Percentiles rank a stretch among this genome's conserved stretches.
These are phyloP conservation scores for Spodoptera frugiperda DNA, from an alignment of 1,140 invertebrate species.

Conservation along the genomic window DNA sequence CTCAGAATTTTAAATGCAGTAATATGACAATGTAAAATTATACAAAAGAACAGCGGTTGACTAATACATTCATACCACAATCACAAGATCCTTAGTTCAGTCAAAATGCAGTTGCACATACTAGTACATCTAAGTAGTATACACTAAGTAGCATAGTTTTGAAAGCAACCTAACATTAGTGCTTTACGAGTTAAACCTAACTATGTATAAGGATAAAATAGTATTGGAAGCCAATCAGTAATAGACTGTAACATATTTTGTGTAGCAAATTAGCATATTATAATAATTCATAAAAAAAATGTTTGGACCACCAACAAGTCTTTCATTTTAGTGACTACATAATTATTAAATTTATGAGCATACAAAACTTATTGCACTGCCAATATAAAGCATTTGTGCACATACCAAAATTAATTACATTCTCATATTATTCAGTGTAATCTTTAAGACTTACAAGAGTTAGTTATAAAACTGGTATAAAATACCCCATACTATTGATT, in stretches of 20 bases:
- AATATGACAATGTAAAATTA: conserved; percentile 73
- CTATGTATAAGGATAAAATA: conserved; percentile 42
- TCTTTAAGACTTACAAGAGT: conserved; percentile 30
- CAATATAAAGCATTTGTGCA: conserved; percentile 51
- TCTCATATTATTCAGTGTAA: conserved; percentile 36
- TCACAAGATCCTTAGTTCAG: conserved; percentile 81
- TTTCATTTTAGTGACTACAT: conserved; percentile 67
- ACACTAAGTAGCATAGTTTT: conserved; percentile 77
- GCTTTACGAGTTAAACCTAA: conserved; percentile 64
- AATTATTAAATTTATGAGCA: conserved; percentile 45
- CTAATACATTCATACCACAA: conserved; percentile 81
- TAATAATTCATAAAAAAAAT: conserved; percentile 62
- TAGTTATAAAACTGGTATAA: conserved; percentile 30
- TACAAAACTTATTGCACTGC: conserved; percentile 41
- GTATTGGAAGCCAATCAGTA: conserved; percentile 70
- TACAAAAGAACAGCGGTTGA: conserved; percentile 70
- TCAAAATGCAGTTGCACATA: conserved; percentile 76
- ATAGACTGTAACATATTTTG: conserved; percentile 49
- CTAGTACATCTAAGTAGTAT: conserved; percentile 72
- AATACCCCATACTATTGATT: conserved; percentile 36
- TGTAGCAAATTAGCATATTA: conserved; percentile 34
- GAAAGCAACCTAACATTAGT: conserved; percentile 81
- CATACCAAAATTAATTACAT: conserved; percentile 42
- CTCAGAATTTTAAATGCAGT: conserved; percentile 81
- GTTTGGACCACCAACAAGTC: conserved; percentile 83